phyloP scores from a whole-genome alignment of 2,888 invertebrate genomes.

The Physocephala rufipes region DNA sequence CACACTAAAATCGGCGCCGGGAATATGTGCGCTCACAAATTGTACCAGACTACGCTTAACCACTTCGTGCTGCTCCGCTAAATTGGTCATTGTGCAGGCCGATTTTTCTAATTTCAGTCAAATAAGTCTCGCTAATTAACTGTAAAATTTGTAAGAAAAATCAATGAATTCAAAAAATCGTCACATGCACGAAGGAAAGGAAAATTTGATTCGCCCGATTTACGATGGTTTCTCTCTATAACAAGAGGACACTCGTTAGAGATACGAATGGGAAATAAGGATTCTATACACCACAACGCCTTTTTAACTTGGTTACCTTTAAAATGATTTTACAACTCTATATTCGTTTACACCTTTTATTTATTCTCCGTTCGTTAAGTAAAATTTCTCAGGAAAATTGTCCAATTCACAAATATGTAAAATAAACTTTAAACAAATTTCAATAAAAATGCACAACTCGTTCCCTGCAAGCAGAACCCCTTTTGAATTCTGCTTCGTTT shows the following conservation, averaged over 20 bases:
- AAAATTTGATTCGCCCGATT: conserved; percentile 24
- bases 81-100: conserved; percentile 62
- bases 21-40: conserved; percentile 82
- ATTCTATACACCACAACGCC: conserved; percentile 7
- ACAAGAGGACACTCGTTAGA: conserved; percentile 23
- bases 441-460: conserved; percentile 10
- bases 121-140: neutral
- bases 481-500: neutral
- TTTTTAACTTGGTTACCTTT: conserved; percentile 7
- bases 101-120: too few relatives aligned
- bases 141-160: conserved; percentile 11
- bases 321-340: neutral
- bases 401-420: neutral
- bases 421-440: conserved; percentile 16
- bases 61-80: conserved; percentile 67
- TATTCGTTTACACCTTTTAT: neutral
- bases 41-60: conserved; percentile 85
- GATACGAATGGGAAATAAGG: conserved; percentile 24
- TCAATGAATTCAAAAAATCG: conserved; percentile 22
- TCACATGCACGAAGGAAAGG: neutral
- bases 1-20: conserved; percentile 81
- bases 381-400: neutral
- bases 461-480: conserved; percentile 11
- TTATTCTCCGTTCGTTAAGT: neutral
- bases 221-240: conserved; percentile 29